phyloP scores from a whole-genome alignment of 2,888 invertebrate species.

The Ormia ochracea region DNA sequence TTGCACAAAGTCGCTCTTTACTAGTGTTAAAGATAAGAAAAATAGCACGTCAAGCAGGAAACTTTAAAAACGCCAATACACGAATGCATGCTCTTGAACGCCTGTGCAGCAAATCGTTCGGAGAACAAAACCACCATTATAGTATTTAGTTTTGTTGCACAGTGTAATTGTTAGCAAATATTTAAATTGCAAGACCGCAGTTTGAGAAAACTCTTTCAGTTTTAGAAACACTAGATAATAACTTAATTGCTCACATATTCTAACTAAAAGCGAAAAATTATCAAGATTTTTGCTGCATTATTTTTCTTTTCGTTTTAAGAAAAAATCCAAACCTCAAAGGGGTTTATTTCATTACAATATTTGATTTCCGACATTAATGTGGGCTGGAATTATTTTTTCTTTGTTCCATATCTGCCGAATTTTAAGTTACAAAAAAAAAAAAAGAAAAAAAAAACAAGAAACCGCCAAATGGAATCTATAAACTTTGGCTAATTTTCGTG shows the following conservation, averaged over 20 bases:
- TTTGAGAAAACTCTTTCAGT: neutral
- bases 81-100: no score
- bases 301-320: no score
- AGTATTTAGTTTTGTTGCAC: conserved; percentile 3
- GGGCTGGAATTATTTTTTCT: conserved; percentile 25
- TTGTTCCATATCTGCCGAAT: neutral
- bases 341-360: neutral
- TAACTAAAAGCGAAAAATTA: neutral
- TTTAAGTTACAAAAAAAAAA: no score
- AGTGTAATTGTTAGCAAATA: no score
- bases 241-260: conserved; percentile 32
- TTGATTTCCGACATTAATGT: conserved; percentile 15
- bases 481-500: conserved; percentile 3
- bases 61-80: no score
- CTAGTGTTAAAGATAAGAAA: no score
- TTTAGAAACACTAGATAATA: conserved; percentile 26
- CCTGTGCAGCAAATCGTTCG: no score
- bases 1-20: no score
- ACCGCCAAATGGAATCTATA: neutral
- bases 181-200: conserved; percentile 44
- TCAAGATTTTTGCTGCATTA: conserved; percentile 4
- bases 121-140: no score
- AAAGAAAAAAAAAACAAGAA: neutral
- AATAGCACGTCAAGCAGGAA: no score
- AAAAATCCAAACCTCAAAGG: neutral